Percentiles rank a stretch among this genome's conserved stretches.
Evolutionary conservation across 1,140 invertebrate species (phyloP).

Genomic region (Ceratina japonica): DNA sequence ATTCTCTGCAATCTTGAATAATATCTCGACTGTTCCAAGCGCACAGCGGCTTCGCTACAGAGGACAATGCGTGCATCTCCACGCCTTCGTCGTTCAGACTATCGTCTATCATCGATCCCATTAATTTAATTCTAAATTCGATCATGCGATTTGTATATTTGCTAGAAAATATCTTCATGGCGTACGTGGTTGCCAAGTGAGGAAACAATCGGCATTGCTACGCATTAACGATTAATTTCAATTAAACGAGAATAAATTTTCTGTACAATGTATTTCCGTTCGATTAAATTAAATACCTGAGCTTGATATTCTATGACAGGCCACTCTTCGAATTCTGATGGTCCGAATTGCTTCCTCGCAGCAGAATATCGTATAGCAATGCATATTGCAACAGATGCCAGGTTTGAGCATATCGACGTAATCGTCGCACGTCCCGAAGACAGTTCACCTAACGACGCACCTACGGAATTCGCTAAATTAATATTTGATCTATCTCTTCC

Average conservation of each 20-base stretch:
- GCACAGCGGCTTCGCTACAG: constrained; percentile 90
- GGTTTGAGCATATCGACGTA: constrained; percentile 85
- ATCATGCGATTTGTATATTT: constrained; percentile 69
- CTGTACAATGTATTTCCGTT: not conserved
- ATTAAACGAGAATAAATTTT: constrained; percentile 24
- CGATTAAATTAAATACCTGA: constrained; percentile 82
- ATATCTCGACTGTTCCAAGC: constrained; percentile 91
- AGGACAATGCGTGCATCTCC: constrained; percentile 96
- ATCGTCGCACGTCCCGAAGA: constrained; percentile 90
- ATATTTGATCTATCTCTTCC: no score
- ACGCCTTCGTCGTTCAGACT: constrained; percentile 73
- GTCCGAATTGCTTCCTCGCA: constrained; percentile 93
- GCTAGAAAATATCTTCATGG: constrained; percentile 86
- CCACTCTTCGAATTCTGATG: constrained; percentile 83
- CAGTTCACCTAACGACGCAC: constrained; percentile 90
- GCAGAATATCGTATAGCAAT: constrained; percentile 95
- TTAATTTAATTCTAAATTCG: constrained; percentile 67
- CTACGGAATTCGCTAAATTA: constrained; percentile 62
- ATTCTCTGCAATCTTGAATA: constrained; percentile 94
- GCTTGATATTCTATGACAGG: constrained; percentile 95
- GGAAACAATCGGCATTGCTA: constrained; percentile 96
- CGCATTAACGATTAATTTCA: constrained; percentile 31
- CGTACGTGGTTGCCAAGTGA: constrained; percentile 90
- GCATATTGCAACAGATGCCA: constrained; percentile 86
- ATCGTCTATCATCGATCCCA: constrained; percentile 62